Percentiles rank a stretch among this genome's conserved stretches.
These are phyloP conservation scores for Calonectris borealis DNA, from an alignment of 2,113 vertebrate genomes.

Conservation along the genomic window DNA sequence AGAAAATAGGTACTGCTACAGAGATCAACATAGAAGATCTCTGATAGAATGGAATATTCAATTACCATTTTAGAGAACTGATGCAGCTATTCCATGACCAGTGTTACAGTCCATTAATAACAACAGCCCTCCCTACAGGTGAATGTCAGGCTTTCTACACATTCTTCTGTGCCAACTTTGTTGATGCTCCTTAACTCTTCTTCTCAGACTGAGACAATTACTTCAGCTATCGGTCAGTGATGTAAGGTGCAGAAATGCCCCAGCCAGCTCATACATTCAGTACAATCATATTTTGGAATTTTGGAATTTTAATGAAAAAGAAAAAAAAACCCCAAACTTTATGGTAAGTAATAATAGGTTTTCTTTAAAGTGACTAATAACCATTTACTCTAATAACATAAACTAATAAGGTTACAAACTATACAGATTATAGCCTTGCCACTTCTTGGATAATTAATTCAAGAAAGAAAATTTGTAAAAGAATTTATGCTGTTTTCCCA, in stretches of 20 bases:
- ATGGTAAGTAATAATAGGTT: not conserved
- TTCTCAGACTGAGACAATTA: not conserved
- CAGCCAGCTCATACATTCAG: not conserved
- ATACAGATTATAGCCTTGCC: not conserved
- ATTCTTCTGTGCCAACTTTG: not conserved
- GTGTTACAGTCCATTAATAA: not conserved
- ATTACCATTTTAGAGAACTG: not conserved
- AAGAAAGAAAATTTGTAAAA: not conserved
- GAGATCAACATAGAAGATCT: not conserved
- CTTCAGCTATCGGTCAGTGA: not conserved
- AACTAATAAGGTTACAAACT: not conserved
- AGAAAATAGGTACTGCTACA: not conserved
- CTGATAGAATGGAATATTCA: not conserved
- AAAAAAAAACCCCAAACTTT: not conserved
- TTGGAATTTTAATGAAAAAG: not conserved
- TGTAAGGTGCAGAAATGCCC: not conserved
- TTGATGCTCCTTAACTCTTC: not conserved
- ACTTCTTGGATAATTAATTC: not conserved
- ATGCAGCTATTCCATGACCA: not conserved
- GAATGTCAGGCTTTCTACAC: not conserved
- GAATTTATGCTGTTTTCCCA: not conserved
- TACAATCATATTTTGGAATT: not conserved
- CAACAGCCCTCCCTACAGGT: not conserved
- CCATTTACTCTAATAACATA: not conserved
- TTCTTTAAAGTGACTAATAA: not conserved